phyloP scores from a whole-genome alignment of 2,113 vertebrate genomes.

The Mustela lutreola region DNA sequence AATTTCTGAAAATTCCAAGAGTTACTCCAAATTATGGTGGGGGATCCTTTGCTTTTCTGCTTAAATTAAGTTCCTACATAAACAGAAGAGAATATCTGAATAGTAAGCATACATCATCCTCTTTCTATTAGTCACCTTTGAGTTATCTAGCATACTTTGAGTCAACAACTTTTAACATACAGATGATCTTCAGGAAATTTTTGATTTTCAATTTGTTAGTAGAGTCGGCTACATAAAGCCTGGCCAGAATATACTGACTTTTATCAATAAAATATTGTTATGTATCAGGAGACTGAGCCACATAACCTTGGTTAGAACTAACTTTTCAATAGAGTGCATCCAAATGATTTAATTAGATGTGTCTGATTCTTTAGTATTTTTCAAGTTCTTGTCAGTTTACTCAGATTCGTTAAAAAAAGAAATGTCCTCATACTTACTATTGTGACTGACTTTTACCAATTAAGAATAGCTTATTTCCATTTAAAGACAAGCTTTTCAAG shows the following conservation, averaged over 20 bases:
- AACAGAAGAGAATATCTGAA: background rate
- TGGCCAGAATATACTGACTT: background rate
- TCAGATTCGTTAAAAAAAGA: background rate
- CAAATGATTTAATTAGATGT: background rate
- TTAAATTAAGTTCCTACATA: constrained; percentile 20
- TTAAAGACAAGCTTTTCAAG: background rate
- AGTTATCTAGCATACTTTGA: background rate
- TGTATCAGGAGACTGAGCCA: background rate
- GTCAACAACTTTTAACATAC: background rate
- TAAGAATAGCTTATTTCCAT: background rate
- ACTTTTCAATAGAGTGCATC: background rate
- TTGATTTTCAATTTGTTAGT: background rate
- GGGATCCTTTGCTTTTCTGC: background rate
- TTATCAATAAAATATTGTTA: background rate
- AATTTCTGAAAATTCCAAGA: constrained; percentile 47
- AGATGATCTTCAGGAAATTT: background rate
- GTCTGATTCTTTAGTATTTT: too few relatives aligned
- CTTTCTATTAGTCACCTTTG: background rate
- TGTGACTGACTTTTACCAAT: background rate
- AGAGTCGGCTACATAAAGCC: background rate
- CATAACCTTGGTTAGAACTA: background rate
- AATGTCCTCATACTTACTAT: background rate
- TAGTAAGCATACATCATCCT: background rate
- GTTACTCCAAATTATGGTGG: background rate
- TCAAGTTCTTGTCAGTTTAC: background rate